These are phyloP conservation scores for Dromiciops gliroides DNA, from an alignment of 2,113 vertebrate genomes.

Conservation along the genomic window DNA sequence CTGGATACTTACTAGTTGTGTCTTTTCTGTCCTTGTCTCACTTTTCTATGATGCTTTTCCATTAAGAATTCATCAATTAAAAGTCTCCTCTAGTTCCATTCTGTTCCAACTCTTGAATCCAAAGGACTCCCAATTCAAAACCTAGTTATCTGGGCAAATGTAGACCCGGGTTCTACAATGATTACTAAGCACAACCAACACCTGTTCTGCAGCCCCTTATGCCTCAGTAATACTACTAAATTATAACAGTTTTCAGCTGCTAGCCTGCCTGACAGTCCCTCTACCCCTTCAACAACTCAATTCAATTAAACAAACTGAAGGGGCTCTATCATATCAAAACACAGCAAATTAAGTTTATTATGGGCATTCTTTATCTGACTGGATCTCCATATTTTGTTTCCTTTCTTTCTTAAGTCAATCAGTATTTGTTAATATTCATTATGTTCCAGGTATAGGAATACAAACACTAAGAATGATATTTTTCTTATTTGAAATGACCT, in stretches of 20 bases:
- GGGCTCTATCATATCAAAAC: not conserved
- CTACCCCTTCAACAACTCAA: not conserved
- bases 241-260: not conserved
- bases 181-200: not conserved
- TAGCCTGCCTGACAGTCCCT: not conserved
- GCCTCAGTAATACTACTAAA: not conserved
- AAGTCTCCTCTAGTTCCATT: not conserved
- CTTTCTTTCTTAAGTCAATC: not conserved
- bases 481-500: too few species aligned
- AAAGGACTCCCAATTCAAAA: not conserved
- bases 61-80: not conserved
- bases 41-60: not conserved
- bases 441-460: not conserved
- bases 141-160: not conserved
- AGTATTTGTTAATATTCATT: not conserved
- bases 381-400: not conserved
- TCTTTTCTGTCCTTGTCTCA: not conserved
- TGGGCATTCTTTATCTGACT: not conserved
- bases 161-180: not conserved
- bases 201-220: not conserved
- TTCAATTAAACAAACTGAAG: not conserved
- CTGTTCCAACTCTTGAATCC: not conserved
- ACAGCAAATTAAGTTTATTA: not conserved
- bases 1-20: not conserved
- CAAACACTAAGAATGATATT: not conserved